Evolutionary conservation across 2,113 vertebrate genomes (phyloP).

Genomic region (Ifrita kowaldi): DNA sequence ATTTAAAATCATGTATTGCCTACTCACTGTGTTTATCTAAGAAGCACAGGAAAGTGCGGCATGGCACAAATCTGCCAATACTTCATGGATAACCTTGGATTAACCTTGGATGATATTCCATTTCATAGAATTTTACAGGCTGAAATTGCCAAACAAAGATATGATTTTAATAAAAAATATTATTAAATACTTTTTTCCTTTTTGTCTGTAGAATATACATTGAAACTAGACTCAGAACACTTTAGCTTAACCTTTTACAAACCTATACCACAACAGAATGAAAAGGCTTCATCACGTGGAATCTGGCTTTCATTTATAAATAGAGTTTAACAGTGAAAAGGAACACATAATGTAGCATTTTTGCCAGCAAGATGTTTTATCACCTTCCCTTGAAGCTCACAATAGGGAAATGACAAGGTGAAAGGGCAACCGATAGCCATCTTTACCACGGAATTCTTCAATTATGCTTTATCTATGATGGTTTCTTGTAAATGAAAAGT

Average conservation of each 20-base stretch:
- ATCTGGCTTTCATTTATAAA: not conserved
- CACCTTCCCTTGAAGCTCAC: not conserved
- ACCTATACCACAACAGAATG: not conserved
- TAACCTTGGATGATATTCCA: not conserved
- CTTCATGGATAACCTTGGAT: not conserved
- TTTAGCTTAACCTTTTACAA: slow-evolving; percentile 1
- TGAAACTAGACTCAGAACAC: not conserved
- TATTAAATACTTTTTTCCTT: not conserved
- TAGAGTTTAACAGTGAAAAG: not conserved
- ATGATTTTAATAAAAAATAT: not conserved
- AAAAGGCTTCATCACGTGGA: not conserved
- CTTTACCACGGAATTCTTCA: not conserved
- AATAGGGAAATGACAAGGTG: slow-evolving; percentile 1
- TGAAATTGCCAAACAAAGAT: not conserved
- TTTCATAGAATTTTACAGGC: not conserved
- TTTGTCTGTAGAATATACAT: not conserved
- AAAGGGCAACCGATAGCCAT: slow-evolving; percentile 1
- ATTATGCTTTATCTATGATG: not conserved
- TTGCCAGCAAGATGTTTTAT: not conserved
- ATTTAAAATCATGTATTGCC: not conserved
- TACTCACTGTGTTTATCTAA: not conserved
- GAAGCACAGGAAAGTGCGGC: not conserved
- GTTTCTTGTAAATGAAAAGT: not conserved
- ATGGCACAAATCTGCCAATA: not conserved
- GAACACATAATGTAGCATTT: not conserved